A percentile compares a stretch with the other conserved stretches of the same genome.
phyloP scores from a whole-genome alignment of 2,797 vertebrate genomes.

The Hoplostethus atlanticus region DNA sequence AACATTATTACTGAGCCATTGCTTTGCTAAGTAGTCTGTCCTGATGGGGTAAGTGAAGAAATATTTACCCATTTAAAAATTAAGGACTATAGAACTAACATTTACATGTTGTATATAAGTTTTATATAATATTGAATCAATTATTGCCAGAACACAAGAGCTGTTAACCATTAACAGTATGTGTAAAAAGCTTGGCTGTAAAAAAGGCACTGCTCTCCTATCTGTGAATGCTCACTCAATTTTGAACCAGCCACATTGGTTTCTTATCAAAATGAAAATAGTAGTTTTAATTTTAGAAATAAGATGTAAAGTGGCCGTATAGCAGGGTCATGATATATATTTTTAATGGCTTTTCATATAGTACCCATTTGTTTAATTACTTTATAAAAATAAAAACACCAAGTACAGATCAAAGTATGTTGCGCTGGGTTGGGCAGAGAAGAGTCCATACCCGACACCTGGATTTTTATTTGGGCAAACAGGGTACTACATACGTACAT shows the following conservation, averaged over 20 bases:
- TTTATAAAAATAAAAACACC: too few species aligned
- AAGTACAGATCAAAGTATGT: too few species aligned
- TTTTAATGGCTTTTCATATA: too few species aligned
- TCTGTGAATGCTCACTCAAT: neutral
- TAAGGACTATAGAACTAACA: neutral
- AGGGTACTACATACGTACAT: constrained; percentile 17
- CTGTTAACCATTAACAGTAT: neutral
- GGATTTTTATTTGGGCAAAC: constrained; percentile 55
- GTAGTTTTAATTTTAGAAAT: too few species aligned
- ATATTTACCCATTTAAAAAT: neutral
- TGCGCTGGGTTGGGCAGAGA: constrained; percentile 28
- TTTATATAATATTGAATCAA: neutral
- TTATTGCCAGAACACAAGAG: neutral
- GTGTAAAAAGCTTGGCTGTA: too few species aligned
- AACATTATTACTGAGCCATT: too few species aligned
- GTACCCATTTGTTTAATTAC: too few species aligned
- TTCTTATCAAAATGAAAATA: neutral
- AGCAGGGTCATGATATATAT: neutral
- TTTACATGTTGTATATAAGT: neutral
- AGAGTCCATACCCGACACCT: constrained; percentile 38
- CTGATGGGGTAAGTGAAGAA: neutral
- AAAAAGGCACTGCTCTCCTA: too few species aligned
- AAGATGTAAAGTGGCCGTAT: too few species aligned
- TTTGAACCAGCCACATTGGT: neutral
- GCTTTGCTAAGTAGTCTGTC: too few species aligned